A percentile compares a stretch with the other conserved stretches of the same genome.
Evolutionary conservation across 2,888 invertebrate genomes (phyloP).

Genomic region (Rhimphoctona megacephalus): DNA sequence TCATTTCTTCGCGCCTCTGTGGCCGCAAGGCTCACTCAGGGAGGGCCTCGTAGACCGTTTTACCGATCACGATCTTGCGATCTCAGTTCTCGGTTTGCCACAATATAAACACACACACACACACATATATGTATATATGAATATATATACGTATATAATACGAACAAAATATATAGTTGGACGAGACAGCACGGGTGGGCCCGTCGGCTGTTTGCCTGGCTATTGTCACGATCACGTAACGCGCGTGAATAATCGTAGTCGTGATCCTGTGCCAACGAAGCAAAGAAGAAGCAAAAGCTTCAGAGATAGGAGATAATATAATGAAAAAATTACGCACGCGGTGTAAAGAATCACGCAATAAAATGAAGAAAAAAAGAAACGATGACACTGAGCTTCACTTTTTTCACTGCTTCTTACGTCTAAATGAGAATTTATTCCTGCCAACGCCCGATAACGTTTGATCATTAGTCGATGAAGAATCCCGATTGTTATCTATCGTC

Average conservation of each 20-base stretch:
- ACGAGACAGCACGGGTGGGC: slow-evolving; percentile 66
- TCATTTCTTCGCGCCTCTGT: slow-evolving; percentile 20
- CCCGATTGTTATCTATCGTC: slow-evolving; percentile 30
- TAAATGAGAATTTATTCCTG: not conserved
- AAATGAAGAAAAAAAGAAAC: not conserved
- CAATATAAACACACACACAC: slow-evolving; percentile 34
- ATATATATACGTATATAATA: slow-evolving; percentile 6
- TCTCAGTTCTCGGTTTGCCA: slow-evolving; percentile 45
- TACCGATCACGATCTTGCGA: slow-evolving; percentile 64
- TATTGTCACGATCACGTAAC: slow-evolving; percentile 71
- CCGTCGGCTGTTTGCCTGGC: slow-evolving; percentile 61
- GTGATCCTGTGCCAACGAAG: slow-evolving; percentile 49
- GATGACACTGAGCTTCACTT: not conserved
- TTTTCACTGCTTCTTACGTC: not conserved
- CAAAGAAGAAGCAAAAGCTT: slow-evolving; percentile 18
- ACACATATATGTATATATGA: not conserved
- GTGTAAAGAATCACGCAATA: slow-evolving; percentile 5
- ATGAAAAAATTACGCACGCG: slow-evolving; percentile 1
- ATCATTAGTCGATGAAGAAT: slow-evolving; percentile 31
- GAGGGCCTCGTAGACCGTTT: slow-evolving; percentile 41
- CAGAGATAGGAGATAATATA: not conserved
- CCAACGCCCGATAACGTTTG: slow-evolving; percentile 51
- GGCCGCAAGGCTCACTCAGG: slow-evolving; percentile 34
- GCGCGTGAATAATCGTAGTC: slow-evolving; percentile 71
- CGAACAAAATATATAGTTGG: slow-evolving; percentile 18